Base-by-base conservation (phyloP, 2,797 vertebrate species). In the Rhadinocentrus ornatus region DNA sequence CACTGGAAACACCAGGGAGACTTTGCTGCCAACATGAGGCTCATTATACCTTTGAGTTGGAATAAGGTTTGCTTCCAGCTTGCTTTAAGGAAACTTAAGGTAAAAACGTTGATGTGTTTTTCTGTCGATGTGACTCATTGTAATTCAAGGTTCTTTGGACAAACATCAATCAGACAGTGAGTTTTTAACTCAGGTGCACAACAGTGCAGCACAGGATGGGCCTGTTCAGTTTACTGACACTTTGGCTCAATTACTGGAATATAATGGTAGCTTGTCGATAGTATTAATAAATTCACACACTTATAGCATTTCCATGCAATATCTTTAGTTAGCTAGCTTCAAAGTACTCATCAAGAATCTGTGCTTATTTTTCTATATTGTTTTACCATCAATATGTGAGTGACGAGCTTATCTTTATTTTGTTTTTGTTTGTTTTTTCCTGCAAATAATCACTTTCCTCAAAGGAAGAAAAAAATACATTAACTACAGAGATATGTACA, bases 131-230 rank as follows among this genome's bases (percentile, higher is more conserved):
- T 70, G 73, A 78, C 52, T 81, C 76, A 71, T 70, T 68, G 61
- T 78, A 54, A 41, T 84, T 73, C 68, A 87, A 79, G 80, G 78
- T 66, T 70, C 71, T 66, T 63, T 24, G 15, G 41, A 82, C 62
- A 65, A 82, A 86, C 61, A 41, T 16, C 50, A n/a, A 27, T 80
- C 53, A 56, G 71, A 78, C 56, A 65, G 59, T 58, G 62, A 20
- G 8, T 24, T 55, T 66, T 54, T 84, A 68, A 65, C 69, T 73
- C 9, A 0, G 27, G 34, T 56, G 24, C 46, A 72, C 20, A 29
- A 59, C 8, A 1, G 20, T 1, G 31, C 26, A 32, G 34, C 1
- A 18, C 24, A 62, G n/a, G 31, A 34, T 22, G 46, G 31, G 15
- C 39, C 31, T 27, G 41, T 71, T 77, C 4, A 37, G 9, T 63